These are phyloP conservation scores for human (Homo sapiens) DNA, from an alignment of 2,113 vertebrate genomes.

Conservation along the genomic window GRCh38 chr13:25692501-25693000, in stretches of 20 bases:
- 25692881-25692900: constrained; percentile 2
- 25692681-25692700: not conserved
- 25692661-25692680: not conserved
- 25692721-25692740: not conserved
- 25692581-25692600: not conserved
- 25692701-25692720: not conserved
- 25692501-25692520: not conserved
- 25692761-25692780: not conserved
- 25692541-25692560: not conserved
- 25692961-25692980: constrained; percentile 30
- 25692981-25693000: constrained; percentile 14
- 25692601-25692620: not conserved
- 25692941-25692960: constrained; percentile 21
- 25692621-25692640: not conserved
- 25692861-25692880: not conserved
- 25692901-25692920: not conserved
- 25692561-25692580: not conserved
- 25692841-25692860: not conserved
- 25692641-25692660: not conserved
- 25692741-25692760: not conserved
- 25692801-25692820: not conserved
- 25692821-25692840: not conserved
- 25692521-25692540: not conserved
- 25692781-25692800: not conserved
- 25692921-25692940: constrained; percentile 9